phyloP scores from a whole-genome alignment of 2,888 invertebrate species.

The Catocala sponsa region DNA sequence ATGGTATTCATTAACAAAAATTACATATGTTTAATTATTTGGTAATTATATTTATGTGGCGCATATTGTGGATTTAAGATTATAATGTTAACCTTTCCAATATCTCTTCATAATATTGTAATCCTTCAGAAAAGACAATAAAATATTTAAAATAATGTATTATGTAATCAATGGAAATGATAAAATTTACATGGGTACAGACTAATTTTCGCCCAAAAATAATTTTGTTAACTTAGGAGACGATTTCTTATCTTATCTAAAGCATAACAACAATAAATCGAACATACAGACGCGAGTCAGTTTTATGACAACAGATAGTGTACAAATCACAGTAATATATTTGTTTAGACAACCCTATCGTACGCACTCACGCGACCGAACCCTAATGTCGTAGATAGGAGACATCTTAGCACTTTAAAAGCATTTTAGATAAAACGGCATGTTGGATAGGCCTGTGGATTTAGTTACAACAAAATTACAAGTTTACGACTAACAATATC shows the following conservation, averaged over 20 bases:
- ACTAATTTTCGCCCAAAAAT: too few species aligned
- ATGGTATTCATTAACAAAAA: too few species aligned
- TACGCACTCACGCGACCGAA: constrained; percentile 41
- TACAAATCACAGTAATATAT: constrained; percentile 80
- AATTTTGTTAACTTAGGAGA: background rate
- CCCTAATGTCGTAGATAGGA: constrained; percentile 63
- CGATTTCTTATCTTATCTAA: constrained; percentile 42
- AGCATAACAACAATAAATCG: constrained; percentile 71
- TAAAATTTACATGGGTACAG: too few species aligned
- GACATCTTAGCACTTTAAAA: constrained; percentile 77
- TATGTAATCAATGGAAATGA: too few species aligned
- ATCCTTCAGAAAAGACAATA: too few species aligned
- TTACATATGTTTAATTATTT: too few species aligned
- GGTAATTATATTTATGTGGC: too few species aligned
- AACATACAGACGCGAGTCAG: constrained; percentile 70
- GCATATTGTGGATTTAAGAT: too few species aligned
- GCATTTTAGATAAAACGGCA: constrained; percentile 79
- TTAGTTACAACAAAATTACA: constrained; percentile 83
- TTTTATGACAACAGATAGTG: constrained; percentile 74
- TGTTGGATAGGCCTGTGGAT: constrained; percentile 72
- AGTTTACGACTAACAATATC: constrained; percentile 80
- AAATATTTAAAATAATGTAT: too few species aligned
- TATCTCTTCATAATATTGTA: too few species aligned
- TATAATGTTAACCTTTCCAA: too few species aligned
- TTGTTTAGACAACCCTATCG: constrained; percentile 64